Conservation (phyloP, 2,888 invertebrate species). For the Eugnorisma glareosa region DNA sequence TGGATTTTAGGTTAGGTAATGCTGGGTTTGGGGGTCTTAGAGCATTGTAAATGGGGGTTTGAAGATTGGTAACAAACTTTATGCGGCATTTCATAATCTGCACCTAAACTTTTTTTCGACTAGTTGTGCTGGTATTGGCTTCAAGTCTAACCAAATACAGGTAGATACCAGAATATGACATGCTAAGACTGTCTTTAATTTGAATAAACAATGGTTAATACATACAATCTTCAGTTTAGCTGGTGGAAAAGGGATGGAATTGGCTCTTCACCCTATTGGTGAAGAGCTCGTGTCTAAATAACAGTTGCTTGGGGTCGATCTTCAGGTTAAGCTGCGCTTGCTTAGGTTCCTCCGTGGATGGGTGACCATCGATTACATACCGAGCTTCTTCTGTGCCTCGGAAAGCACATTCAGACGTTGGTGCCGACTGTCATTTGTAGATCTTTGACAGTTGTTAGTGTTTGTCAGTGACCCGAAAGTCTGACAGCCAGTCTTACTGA, state of each 20-base stretch:
- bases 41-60: not conserved
- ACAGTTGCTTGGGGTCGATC: not conserved
- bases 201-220: not conserved
- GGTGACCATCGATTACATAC: not conserved
- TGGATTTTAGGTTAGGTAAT: conserved; percentile 20
- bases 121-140: not conserved
- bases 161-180: not conserved
- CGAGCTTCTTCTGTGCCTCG: not conserved
- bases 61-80: not conserved
- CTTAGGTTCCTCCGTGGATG: not conserved
- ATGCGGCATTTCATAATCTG: not conserved
- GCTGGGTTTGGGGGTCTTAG: not conserved
- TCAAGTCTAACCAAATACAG: no score
- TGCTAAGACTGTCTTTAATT: not conserved
- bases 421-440: not conserved
- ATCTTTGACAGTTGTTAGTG: not conserved
- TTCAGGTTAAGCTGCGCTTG: not conserved
- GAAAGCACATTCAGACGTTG: not conserved
- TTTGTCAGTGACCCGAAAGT: not conserved
- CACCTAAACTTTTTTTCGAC: not conserved
- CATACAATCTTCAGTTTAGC: not conserved
- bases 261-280: no score
- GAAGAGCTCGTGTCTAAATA: not conserved
- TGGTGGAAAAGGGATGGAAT: not conserved
- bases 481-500: not conserved